Evolutionary conservation across 2,797 vertebrate species (phyloP), one percentile per base, ranked within the genome.

Genomic region (Allobates femoralis): DNA sequence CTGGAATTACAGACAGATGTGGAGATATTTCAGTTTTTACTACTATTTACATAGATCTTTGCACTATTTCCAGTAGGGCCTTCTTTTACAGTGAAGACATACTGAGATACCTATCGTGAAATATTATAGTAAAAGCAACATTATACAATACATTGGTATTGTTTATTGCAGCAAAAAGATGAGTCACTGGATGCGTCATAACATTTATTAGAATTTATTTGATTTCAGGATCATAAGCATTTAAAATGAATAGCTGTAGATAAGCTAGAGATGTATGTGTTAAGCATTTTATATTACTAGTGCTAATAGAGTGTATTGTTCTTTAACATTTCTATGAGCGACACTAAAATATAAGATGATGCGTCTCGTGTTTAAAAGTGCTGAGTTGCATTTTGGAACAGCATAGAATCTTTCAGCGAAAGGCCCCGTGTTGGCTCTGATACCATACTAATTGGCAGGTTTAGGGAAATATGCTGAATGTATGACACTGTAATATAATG

Each of bases 401-500:
- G 11, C 34, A 62, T 26, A 79, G 79, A 53, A 34, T n/a, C 60
- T 77, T 56, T 83, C 37, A 83, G 51, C 12, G 51, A 74, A 87
- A 74, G 21, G 55, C 53, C 79, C 32, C 53, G 23, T 55, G 46
- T 83, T 79, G 73, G 85, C 76, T 81, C 55, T 41, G 41, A 75
- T 80, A 53, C 46, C 30, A 62, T 34, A 30, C 51, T 75, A 75
- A 87, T 80, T 75, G 41, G 86, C 67, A 81, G 21, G 26, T 87
- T 84, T 84, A 37, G 12, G 21, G 50, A 53, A 88, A 81, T 84
- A n/a, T 34, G 73, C 15, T 78, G 81, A 84, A 84, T 62, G 41
- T 87, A 66, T 74, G 80, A 67, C 14, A 34, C 64, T 76, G 79
- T 81, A 78, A 67, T 85, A 55, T 82, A 46, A n/a, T 90, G 26